Evolutionary conservation across 2,797 vertebrate species (phyloP), one percentile per base, ranked within the genome.

Genomic region (Muscicapa comitata): DNA sequence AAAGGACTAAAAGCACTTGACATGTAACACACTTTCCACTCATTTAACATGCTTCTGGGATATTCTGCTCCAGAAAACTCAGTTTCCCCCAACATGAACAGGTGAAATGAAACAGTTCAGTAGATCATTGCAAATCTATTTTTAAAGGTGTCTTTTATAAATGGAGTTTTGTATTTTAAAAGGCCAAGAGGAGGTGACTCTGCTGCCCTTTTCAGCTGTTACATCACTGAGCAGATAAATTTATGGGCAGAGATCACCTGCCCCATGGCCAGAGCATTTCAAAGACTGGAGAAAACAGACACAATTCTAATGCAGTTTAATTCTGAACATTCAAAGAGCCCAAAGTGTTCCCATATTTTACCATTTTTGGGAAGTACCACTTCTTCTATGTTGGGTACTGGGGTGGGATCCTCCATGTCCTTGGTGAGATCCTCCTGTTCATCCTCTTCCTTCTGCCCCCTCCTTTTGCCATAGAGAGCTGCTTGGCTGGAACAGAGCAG

Each of bases 351-450:
- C 10, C 51, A 14, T 42, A 92, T 88, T 72, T 80, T 96, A 99
- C 99, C 98, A 68, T 99, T 99, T 97, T 99, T 99, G 71, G 99
- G 98, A 91, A 99, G 98, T 58, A 98, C 98, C 82, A 99, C 99
- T 96, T 99, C 99, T 90, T 99, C 99, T 96, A 99, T 98, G 92
- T 99, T 99, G 47, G 99, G 99, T 10, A 99, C 99, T 5, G 99
- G 99, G 1, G 98, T 99, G 21, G 99, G 99, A 94, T 99, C 99
- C 85, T 99, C 99, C 98, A 99, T 98, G 94, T 99, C 99, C 97
- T 99, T 99, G 20, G 98, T 99, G 73, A 99, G 97, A 91, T 99
- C 99, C 94, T 99, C 99, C 92, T 99, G 99, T 0, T 98, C 98
- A 76, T 99, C 99, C 51, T 99, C 99, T 5, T 99, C 99, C 58